phyloP scores from a whole-genome alignment of 2,888 invertebrate species.

The Euclidia mi region DNA sequence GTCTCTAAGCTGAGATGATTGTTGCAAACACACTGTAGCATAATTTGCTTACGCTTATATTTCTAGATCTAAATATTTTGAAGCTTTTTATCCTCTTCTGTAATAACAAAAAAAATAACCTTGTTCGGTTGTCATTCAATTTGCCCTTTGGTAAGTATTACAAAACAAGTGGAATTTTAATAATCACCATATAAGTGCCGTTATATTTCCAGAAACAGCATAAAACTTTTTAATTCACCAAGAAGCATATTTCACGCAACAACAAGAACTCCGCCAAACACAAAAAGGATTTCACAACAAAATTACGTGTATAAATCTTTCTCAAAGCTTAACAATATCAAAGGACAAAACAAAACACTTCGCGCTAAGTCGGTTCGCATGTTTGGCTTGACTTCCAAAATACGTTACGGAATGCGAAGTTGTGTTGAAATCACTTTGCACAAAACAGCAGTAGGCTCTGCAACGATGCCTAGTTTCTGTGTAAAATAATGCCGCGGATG shows the following conservation, averaged over 20 bases:
- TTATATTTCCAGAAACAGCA: background rate
- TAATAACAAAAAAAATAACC: no score
- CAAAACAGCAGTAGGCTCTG: constrained; percentile 51
- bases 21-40: no score
- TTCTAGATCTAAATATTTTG: no score
- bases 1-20: no score
- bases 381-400: constrained; percentile 47
- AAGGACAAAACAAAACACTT: constrained; percentile 18
- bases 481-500: constrained; percentile 59
- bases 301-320: no score
- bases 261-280: constrained; percentile 11
- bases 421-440: constrained; percentile 44
- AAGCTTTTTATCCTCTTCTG: no score
- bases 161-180: no score
- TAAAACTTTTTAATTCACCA: background rate
- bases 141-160: no score
- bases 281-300: constrained; percentile 21
- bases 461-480: constrained; percentile 48
- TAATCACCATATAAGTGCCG: no score
- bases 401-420: constrained; percentile 29
- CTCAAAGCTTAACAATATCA: constrained; percentile 25
- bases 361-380: constrained; percentile 43
- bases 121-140: no score
- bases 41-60: no score
- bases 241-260: background rate